Evolutionary conservation across 1,140 invertebrate genomes (phyloP).

Genomic region (Dryas iulia): DNA sequence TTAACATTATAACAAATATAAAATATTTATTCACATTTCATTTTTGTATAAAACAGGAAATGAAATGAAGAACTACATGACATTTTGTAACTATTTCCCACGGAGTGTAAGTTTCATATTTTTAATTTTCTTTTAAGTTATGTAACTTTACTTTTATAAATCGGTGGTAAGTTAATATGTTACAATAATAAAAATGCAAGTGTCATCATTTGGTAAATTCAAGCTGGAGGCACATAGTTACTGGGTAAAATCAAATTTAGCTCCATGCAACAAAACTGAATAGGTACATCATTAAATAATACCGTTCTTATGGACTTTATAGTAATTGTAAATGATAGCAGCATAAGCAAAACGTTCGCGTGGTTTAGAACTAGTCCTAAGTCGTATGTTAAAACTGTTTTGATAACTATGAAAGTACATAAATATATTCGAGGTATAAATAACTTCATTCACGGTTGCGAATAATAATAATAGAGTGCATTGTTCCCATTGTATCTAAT

Average conservation of each 20-base stretch:
- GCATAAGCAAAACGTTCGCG: not conserved
- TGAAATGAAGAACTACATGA: not conserved
- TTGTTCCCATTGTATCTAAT: conserved; percentile 56
- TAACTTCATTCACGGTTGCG: conserved; percentile 34
- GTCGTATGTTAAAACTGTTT: not conserved
- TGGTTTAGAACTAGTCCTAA: not conserved
- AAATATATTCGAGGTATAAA: conserved; percentile 29
- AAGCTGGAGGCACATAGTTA: too few species aligned
- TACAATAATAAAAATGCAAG: too few species aligned
- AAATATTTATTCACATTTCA: not conserved
- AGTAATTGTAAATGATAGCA: not conserved
- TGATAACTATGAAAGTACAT: not conserved
- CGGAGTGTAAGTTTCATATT: not conserved
- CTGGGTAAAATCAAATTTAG: too few species aligned
- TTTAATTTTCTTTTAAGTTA: not conserved
- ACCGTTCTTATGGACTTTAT: too few species aligned
- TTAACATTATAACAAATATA: not conserved
- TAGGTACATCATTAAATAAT: too few species aligned
- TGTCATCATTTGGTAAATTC: too few species aligned
- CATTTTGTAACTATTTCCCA: not conserved
- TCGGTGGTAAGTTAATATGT: too few species aligned
- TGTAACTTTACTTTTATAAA: too few species aligned
- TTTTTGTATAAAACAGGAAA: not conserved
- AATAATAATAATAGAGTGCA: conserved; percentile 45
- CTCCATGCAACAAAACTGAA: too few species aligned